Evolutionary conservation across 2,113 vertebrate genomes (phyloP).

Genomic region (Etheostoma cragini): DNA sequence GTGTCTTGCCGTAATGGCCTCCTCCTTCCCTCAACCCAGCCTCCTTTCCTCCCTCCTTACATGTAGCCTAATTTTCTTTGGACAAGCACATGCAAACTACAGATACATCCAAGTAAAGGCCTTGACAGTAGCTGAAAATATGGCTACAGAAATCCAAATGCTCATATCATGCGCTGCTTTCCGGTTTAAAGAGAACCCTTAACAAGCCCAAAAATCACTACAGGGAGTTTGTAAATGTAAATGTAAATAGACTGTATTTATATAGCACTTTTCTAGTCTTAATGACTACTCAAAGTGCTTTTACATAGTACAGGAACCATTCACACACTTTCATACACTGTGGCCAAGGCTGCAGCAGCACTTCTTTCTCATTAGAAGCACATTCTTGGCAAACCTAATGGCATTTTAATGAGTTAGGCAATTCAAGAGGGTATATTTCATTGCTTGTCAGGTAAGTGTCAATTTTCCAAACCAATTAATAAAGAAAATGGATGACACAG

Average conservation of each 20-base stretch:
- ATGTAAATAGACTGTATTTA: too few species aligned
- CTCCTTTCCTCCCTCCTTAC: neutral
- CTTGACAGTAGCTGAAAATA: neutral
- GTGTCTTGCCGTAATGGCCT: conserved; percentile 20
- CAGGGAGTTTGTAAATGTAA: conserved; percentile 19
- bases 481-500: conserved; percentile 13
- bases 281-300: too few species aligned
- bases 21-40: neutral
- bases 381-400: conserved; percentile 45
- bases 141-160: conserved; percentile 19
- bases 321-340: too few species aligned
- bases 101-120: neutral
- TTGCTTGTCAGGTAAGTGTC: conserved; percentile 37
- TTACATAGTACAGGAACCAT: too few species aligned
- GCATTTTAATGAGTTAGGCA: conserved; percentile 58
- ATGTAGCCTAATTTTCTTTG: neutral
- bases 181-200: conserved; percentile 17
- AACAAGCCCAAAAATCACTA: conserved; percentile 27
- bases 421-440: conserved; percentile 24
- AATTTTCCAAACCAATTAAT: conserved; percentile 46
- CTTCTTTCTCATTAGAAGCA: conserved; percentile 50
- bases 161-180: neutral
- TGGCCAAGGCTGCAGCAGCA: neutral
- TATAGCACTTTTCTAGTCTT: too few species aligned
- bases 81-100: neutral